Evolutionary conservation across 2,797 vertebrate species (phyloP).

Genomic region (Heliangelus exortis): DNA sequence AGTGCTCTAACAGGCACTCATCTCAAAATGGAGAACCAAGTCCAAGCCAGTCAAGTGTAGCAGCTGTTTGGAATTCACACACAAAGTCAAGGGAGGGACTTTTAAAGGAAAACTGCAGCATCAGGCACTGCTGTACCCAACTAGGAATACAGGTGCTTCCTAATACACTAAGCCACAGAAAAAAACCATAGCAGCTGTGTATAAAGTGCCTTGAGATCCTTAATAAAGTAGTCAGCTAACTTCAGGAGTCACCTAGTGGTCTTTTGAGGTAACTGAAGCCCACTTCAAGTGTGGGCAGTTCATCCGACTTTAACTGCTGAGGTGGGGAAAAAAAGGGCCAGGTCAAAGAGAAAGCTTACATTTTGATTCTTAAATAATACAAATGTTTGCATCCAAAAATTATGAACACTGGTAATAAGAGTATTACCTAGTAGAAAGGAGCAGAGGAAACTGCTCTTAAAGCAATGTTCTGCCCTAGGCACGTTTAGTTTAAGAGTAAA

Average conservation of each 20-base stretch:
- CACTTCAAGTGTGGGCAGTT: neutral
- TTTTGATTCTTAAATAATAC: neutral
- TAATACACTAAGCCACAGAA: neutral
- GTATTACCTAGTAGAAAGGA: too few species aligned
- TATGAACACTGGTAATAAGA: neutral
- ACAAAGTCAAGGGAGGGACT: neutral
- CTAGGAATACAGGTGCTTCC: neutral
- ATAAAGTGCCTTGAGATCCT: neutral
- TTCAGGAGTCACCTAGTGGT: neutral
- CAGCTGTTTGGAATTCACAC: neutral
- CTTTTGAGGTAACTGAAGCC: neutral
- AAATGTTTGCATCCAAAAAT: fast-evolving
- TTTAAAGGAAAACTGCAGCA: neutral
- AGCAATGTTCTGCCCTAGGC: neutral
- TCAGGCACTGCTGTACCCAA: neutral
- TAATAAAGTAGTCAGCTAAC: neutral
- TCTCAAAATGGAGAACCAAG: neutral
- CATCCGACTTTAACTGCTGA: neutral
- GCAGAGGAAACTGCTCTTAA: neutral
- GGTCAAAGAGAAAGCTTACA: neutral
- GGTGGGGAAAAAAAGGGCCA: too few species aligned
- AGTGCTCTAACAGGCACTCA: neutral
- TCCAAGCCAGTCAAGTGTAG: neutral
- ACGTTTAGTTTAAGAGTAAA: neutral
- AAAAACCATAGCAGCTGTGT: too few species aligned